Evolutionary conservation across 2,888 invertebrate species (phyloP), one percentile per base, ranked within the genome.

Genomic region (Drosophila mercatorum): DNA sequence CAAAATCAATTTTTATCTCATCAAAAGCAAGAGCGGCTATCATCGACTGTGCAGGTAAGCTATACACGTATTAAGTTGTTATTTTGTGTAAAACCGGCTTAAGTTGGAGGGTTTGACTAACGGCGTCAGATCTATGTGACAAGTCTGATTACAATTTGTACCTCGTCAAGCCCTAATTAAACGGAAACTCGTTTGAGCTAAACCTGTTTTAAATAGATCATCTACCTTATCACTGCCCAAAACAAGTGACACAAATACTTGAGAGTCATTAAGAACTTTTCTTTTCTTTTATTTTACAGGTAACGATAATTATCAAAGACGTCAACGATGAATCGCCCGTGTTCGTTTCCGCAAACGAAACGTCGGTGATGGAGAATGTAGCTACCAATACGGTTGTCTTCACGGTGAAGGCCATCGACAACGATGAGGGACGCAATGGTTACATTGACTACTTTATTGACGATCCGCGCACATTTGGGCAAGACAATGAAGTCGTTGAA

Each of bases 311-410:
- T 73, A 94, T 98, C 61, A 95, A 96, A 91, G 98, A 98, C 93
- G 96, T 97, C 74, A 98, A 98, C 93, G 98, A 98, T 92, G 96
- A 97, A 94, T 95, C 96, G 43, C 98, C 98, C 5, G 95, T 95
- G 90, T 97, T 98, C 93, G 94, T 96, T 75, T 96, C 97, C 5
- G 94, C 96, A 28, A 96, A 96, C 90, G 95, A 95, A 90, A 97
- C 97, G 40, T 93, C 95, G 43, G 95, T 98, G 17, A 94, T 95
- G 70, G 98, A 98, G 94, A 98, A 98, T 93, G 96, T 97, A 71
- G 96, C 97, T 12, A 92, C 95, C 47, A 97, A 97, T 91, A 97
- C 97, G 3, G 96, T 98, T 46, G 95, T 98, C 34, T 96, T 97
- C 95, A 97, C 96, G 11, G 95, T 98, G 71, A 97, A 97, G 93